Base-by-base conservation (phyloP, 92 coral and sea anemone genomes). In the Actinostola sp. region DNA sequence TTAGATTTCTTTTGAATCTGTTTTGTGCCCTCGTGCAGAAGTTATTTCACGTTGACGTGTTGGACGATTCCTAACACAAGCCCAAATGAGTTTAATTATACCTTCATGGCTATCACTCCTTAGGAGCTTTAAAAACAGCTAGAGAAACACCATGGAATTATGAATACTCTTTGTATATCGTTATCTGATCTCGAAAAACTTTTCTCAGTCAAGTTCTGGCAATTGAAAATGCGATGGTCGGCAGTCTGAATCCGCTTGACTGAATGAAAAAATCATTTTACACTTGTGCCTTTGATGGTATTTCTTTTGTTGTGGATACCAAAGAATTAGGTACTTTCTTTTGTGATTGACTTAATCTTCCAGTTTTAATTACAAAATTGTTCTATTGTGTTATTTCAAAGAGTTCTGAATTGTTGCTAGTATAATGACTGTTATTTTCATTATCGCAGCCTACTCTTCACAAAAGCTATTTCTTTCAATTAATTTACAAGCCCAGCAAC, bases 331-430 rank as follows among this genome's bases (percentile, higher is more conserved):
- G n/a, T n/a, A n/a, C 78, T 61, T 58, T 51, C 70, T 77, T 73
- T 77, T 77, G 82, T 80, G 13, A 26, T 41, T 42, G 57, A 77
- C 73, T 76, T 67, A 83, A 69, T 76, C 76, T 72, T 61, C 55
- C 73, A 70, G 63, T 82, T 76, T 83, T 90, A 90, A 90, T 90
- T 83, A 83, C 88, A 82, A 80, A 78, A 87, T 83, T 83, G 89
- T 83, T 66, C 87, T 71, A 83, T 90, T 83, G 84, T 90, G 57
- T 84, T 46, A 15, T 74, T 70, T 76, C 85, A 83, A 87, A 89
- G 85, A 91, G 82, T 63, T 75, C 59, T 75, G 78, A 87, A 90
- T 79, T 87, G 78, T 44, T 58, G 72, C 77, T 70, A 64, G 20
- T 75, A 83, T 87, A 73, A 70, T 76, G 82, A 67, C 53, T 75